Evolutionary conservation across 2,888 invertebrate genomes (phyloP).

Genomic region (Linyphia triangularis): DNA sequence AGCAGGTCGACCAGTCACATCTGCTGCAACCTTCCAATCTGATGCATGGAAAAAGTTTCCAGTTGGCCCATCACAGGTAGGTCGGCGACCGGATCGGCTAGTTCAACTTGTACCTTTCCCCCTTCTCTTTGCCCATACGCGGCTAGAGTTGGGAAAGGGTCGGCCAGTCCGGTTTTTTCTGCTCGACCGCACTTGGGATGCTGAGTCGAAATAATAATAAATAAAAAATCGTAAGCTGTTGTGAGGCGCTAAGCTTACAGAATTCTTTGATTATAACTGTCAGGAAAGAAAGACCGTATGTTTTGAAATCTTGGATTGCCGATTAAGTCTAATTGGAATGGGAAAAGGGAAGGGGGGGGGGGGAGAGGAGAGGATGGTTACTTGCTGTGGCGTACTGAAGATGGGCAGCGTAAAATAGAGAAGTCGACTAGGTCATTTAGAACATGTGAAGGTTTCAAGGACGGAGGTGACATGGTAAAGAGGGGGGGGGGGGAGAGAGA

Average conservation of each 20-base stretch:
- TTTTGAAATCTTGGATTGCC: too few relatives aligned
- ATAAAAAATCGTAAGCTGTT: neutral
- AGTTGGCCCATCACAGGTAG: slow-evolving; percentile 65
- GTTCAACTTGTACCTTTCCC: slow-evolving; percentile 54
- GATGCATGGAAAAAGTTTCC: slow-evolving; percentile 28
- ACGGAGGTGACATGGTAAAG: too few relatives aligned
- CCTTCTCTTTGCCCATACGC: neutral
- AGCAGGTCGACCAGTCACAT: slow-evolving; percentile 46
- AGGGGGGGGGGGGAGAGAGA: too few relatives aligned
- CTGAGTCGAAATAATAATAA: slow-evolving; percentile 2
- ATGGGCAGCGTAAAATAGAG: too few relatives aligned
- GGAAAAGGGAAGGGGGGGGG: too few relatives aligned
- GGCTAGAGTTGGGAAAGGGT: slow-evolving; percentile 32
- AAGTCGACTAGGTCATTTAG: too few relatives aligned
- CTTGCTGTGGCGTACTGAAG: too few relatives aligned
- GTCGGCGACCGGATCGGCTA: slow-evolving; percentile 68
- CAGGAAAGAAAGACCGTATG: too few relatives aligned
- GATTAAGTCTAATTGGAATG: too few relatives aligned
- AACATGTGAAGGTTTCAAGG: too few relatives aligned
- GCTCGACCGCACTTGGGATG: slow-evolving; percentile 26
- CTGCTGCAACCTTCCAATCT: slow-evolving; percentile 32
- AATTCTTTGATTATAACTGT: too few relatives aligned
- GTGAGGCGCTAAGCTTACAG: neutral
- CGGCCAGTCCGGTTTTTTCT: slow-evolving; percentile 59
- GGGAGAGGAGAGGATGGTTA: too few relatives aligned